Conservation (phyloP, 2,888 invertebrate species). For the Limnephilus lunatus region DNA sequence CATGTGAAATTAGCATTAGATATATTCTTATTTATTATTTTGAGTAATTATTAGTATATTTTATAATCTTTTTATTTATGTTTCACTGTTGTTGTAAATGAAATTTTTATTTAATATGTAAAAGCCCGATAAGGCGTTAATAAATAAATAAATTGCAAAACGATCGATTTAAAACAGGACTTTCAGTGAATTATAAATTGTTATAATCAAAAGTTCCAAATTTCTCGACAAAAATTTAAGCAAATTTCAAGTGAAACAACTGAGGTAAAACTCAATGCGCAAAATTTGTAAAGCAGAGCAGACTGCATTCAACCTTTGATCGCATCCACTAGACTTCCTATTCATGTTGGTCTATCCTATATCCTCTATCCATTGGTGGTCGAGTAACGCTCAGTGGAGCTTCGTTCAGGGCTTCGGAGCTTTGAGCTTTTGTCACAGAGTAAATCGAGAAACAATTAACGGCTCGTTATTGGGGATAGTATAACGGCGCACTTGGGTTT, state of each 20-base stretch:
- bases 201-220: not conserved
- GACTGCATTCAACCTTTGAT: conserved; percentile 2
- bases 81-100: too few species aligned
- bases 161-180: too few species aligned
- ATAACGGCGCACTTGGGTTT: not conserved
- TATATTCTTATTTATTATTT: too few species aligned
- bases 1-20: too few species aligned
- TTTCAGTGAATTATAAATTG: too few species aligned
- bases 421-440: conserved; percentile 40
- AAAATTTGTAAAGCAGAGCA: not conserved
- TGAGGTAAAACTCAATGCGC: not conserved
- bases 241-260: not conserved
- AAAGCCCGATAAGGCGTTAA: too few species aligned
- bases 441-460: conserved; percentile 22
- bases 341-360: not conserved
- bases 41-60: too few species aligned
- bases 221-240: not conserved
- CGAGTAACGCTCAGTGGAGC: not conserved
- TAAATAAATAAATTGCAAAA: too few species aligned
- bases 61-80: too few species aligned
- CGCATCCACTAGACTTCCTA: not conserved
- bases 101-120: too few species aligned
- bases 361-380: not conserved
- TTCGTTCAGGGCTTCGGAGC: not conserved
- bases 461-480: not conserved